Evolutionary conservation across 2,797 vertebrate species (phyloP).

Genomic region (Dryobates pubescens): DNA sequence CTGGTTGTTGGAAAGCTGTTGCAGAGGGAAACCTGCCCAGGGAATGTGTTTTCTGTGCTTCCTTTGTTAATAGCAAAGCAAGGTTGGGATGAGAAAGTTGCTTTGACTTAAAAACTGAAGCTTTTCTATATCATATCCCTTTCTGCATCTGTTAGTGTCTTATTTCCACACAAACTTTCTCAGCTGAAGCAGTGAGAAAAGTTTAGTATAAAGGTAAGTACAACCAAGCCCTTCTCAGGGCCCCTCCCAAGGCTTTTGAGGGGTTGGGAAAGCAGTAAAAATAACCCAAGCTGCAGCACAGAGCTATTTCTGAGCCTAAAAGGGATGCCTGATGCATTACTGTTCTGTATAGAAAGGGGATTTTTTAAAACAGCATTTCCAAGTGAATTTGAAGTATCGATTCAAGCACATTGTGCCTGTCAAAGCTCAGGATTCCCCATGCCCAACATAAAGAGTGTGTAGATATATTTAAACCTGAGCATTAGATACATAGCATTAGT

Average conservation of each 20-base stretch:
- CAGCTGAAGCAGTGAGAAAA: too few relatives aligned
- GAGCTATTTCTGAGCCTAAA: background rate
- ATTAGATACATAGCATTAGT: background rate
- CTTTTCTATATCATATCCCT: too few relatives aligned
- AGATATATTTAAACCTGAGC: slow-evolving; percentile 47
- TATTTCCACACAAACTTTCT: too few relatives aligned
- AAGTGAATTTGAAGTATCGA: slow-evolving; percentile 52
- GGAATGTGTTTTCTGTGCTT: too few relatives aligned
- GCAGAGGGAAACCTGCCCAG: too few relatives aligned
- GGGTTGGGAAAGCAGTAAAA: slow-evolving; percentile 27
- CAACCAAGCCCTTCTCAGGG: background rate
- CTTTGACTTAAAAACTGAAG: too few relatives aligned
- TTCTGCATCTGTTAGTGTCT: too few relatives aligned
- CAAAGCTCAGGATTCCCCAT: background rate
- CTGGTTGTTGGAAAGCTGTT: too few relatives aligned
- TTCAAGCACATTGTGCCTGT: background rate
- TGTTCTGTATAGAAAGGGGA: background rate
- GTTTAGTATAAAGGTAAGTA: background rate
- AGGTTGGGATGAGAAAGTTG: too few relatives aligned
- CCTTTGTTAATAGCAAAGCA: too few relatives aligned
- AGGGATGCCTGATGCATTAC: background rate
- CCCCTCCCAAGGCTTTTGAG: background rate
- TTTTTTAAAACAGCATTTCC: slow-evolving; percentile 6
- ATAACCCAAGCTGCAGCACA: background rate
- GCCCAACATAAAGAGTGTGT: background rate